Percentiles rank a stretch among this genome's conserved stretches.
Conservation (phyloP, 2,113 vertebrate genomes). For the Leuciscus idus region DNA sequence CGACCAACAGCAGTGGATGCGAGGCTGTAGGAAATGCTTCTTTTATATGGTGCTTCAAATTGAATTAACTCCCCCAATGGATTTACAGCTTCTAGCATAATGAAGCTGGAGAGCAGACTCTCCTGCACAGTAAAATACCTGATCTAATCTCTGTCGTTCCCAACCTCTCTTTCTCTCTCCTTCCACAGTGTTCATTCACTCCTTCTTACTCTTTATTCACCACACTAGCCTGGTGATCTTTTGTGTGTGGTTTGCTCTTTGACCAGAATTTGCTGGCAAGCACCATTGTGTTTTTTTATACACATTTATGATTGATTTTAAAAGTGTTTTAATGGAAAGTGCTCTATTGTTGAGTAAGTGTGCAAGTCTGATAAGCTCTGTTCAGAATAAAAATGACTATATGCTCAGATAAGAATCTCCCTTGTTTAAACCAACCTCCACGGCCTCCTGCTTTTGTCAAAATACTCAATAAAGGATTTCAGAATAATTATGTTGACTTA, state of each 20-base stretch:
- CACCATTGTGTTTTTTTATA: constrained; percentile 33
- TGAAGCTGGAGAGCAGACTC: constrained; percentile 45
- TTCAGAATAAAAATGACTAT: constrained; percentile 35
- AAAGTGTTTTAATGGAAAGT: constrained; percentile 29
- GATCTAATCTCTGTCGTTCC: constrained; percentile 40
- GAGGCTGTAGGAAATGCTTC: constrained; percentile 45
- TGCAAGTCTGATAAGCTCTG: constrained; percentile 9
- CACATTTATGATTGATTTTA: constrained; percentile 34
- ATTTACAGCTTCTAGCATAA: constrained; percentile 51
- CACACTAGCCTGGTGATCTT: constrained; percentile 12
- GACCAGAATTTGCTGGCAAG: constrained; percentile 24
- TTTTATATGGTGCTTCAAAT: constrained; percentile 54
- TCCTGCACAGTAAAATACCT: constrained; percentile 52
- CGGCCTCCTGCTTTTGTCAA: constrained; percentile 25
- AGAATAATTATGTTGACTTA: constrained; percentile 42
- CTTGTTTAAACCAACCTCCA: not conserved
- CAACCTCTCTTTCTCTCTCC: not conserved
- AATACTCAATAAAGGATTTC: constrained; percentile 33
- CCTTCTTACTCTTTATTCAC: constrained; percentile 9
- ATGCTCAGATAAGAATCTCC: constrained; percentile 33
- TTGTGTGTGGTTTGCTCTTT: constrained; percentile 40
- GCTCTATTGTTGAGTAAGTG: constrained; percentile 5
- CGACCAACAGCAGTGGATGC: constrained; percentile 15
- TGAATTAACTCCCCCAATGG: constrained; percentile 55
- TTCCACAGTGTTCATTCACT: not conserved